Percentiles rank a stretch among this genome's conserved stretches.
Evolutionary conservation across 2,888 invertebrate species (phyloP).

Genomic region (Aelia acuminata): DNA sequence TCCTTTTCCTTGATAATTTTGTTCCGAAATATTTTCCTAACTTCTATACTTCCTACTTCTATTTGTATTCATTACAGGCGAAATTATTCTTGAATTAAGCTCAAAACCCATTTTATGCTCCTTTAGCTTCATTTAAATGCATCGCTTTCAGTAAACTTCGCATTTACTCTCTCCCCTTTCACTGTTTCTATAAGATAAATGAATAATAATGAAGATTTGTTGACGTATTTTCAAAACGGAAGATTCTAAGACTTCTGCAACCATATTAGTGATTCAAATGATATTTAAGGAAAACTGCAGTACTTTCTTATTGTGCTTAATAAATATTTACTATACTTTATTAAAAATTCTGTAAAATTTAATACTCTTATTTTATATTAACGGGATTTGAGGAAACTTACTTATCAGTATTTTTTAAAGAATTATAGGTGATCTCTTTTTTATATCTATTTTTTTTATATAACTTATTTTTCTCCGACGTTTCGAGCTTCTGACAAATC

Average conservation of each 20-base stretch:
- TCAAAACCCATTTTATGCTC: not conserved
- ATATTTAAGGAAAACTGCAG: no score
- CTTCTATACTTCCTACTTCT: not conserved
- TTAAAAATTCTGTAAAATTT: no score
- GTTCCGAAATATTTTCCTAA: not conserved
- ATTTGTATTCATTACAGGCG: not conserved
- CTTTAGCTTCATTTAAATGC: conserved; percentile 28
- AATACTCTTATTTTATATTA: no score
- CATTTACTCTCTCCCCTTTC: not conserved
- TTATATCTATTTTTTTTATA: no score
- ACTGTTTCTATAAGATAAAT: not conserved
- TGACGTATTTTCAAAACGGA: not conserved
- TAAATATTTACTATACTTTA: no score
- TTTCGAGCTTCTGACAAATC: no score
- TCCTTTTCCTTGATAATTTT: no score
- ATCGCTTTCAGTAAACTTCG: not conserved
- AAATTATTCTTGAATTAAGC: not conserved
- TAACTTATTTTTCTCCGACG: no score
- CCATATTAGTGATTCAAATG: not conserved
- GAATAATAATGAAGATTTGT: not conserved
- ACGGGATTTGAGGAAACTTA: no score
- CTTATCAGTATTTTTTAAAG: no score
- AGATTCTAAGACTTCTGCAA: not conserved
- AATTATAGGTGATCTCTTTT: no score
- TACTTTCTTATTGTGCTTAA: no score